Conservation (phyloP, 2,113 vertebrate species). For the Lampris incognitus region DNA sequence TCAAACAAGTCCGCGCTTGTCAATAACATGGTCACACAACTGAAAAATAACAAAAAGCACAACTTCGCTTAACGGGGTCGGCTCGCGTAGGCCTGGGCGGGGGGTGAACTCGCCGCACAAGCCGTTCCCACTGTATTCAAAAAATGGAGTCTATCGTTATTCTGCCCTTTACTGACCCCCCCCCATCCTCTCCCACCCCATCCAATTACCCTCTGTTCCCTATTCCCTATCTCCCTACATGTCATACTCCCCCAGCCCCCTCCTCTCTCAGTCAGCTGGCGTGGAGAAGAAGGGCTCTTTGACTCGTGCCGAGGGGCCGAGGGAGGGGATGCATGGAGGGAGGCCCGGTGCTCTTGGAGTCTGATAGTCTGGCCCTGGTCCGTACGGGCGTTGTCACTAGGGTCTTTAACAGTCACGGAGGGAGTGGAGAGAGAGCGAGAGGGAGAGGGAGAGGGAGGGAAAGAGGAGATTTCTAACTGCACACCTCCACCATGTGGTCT, state of each 20-base stretch:
- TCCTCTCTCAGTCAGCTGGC: constrained; percentile 74
- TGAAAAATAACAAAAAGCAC: too few species aligned
- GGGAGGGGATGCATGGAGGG: constrained; percentile 35
- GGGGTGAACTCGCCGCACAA: too few species aligned
- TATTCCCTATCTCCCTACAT: too few species aligned
- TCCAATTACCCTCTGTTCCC: too few species aligned
- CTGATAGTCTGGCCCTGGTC: constrained; percentile 81
- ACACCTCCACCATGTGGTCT: constrained; percentile 87
- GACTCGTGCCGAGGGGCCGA: constrained; percentile 65
- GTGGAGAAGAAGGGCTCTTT: constrained; percentile 80
- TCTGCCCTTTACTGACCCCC: background rate
- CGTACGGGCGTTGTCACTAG: constrained; percentile 57
- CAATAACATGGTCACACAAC: too few species aligned
- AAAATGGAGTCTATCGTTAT: background rate
- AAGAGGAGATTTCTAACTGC: constrained; percentile 76
- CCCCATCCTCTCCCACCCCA: background rate
- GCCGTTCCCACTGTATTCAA: too few species aligned
- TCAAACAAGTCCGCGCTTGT: too few species aligned
- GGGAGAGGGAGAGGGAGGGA: constrained; percentile 9
- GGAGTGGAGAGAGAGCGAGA: constrained; percentile 25
- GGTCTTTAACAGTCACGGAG: constrained; percentile 42
- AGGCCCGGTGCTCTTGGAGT: constrained; percentile 77
- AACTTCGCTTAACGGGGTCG: too few species aligned
- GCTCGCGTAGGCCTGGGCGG: too few species aligned
- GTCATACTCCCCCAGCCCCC: background rate